Conservation (phyloP, 2,888 invertebrate species). For the Phlogophora meticulosa region DNA sequence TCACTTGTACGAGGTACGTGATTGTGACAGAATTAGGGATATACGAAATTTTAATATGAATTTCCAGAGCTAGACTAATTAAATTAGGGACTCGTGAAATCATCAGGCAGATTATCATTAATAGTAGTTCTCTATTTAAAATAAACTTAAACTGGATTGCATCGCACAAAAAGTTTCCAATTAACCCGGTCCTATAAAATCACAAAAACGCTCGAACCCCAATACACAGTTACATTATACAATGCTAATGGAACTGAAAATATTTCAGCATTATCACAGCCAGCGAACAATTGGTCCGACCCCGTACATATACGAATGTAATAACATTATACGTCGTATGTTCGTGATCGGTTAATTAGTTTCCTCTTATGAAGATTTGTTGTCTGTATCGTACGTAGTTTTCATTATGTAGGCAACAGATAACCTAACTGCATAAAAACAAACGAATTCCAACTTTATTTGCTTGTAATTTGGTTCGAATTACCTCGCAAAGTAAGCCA, state of each 20-base stretch:
- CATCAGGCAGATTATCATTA: too few species aligned
- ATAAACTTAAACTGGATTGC: not conserved
- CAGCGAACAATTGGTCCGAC: slow-evolving; percentile 46
- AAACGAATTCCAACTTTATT: slow-evolving; percentile 41
- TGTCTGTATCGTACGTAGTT: slow-evolving; percentile 59
- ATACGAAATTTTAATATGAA: not conserved
- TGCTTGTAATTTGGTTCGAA: slow-evolving; percentile 1
- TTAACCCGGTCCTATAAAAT: slow-evolving; percentile 23
- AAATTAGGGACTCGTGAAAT: too few species aligned
- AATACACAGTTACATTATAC: slow-evolving; percentile 32
- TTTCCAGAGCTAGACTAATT: not conserved
- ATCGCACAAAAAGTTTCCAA: slow-evolving; percentile 28
- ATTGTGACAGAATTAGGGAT: not conserved
- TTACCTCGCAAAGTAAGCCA: not conserved
- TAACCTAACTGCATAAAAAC: slow-evolving; percentile 21
- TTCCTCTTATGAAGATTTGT: slow-evolving; percentile 80
- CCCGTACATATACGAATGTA: slow-evolving; percentile 66
- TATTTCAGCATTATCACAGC: slow-evolving; percentile 42
- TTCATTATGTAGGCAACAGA: slow-evolving; percentile 47
- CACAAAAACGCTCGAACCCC: slow-evolving; percentile 17
- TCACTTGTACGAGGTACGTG: not conserved
- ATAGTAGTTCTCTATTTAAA: too few species aligned
- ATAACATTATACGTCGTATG: slow-evolving; percentile 78
- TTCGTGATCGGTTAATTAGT: slow-evolving; percentile 83
- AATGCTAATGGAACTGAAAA: slow-evolving; percentile 42